A percentile compares a stretch with the other conserved stretches of the same genome.
phyloP scores from a whole-genome alignment of 2,797 vertebrate species.

The Brotula barbata region DNA sequence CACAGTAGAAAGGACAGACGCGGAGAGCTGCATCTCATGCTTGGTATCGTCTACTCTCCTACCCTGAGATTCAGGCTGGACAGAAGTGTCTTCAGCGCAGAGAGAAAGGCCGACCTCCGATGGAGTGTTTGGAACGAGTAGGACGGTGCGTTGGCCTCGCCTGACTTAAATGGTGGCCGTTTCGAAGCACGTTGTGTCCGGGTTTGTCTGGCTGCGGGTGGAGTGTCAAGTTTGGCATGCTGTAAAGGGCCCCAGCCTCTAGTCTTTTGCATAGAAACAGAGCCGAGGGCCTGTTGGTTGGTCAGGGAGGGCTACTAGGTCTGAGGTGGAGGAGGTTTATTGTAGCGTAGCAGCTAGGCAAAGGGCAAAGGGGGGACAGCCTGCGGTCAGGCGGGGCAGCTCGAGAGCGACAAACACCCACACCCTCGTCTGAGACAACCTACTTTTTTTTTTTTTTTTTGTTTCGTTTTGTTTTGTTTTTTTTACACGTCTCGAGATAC shows the following conservation, averaged over 20 bases:
- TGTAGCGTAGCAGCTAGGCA: constrained; percentile 76
- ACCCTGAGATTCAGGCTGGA: constrained; percentile 81
- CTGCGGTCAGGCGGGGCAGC: constrained; percentile 76
- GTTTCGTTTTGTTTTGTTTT: neutral
- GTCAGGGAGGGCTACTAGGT: constrained; percentile 66
- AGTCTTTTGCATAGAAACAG: constrained; percentile 85
- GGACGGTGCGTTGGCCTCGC: constrained; percentile 67
- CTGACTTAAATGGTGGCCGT: constrained; percentile 52
- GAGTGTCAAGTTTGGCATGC: constrained; percentile 64
- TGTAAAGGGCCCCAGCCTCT: constrained; percentile 68
- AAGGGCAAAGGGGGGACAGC: constrained; percentile 68
- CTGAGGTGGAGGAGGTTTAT: constrained; percentile 47
- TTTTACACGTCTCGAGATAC: constrained; percentile 67
- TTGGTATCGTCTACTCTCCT: constrained; percentile 67
- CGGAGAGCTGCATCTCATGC: constrained; percentile 65
- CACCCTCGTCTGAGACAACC: constrained; percentile 64
- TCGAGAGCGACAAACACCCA: constrained; percentile 64
- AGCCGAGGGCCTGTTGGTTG: constrained; percentile 70
- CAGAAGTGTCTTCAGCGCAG: constrained; percentile 68
- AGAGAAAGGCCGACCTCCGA: constrained; percentile 61
- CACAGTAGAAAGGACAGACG: constrained; percentile 67
- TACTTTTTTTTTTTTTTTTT: constrained; percentile 23
- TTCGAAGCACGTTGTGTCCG: constrained; percentile 43
- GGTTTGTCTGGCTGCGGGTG: constrained; percentile 54
- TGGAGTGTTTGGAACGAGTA: constrained; percentile 49